Percentiles rank a stretch among this genome's conserved stretches.
Evolutionary conservation across 2,888 invertebrate species (phyloP).

Genomic region (Erebia aethiops): DNA sequence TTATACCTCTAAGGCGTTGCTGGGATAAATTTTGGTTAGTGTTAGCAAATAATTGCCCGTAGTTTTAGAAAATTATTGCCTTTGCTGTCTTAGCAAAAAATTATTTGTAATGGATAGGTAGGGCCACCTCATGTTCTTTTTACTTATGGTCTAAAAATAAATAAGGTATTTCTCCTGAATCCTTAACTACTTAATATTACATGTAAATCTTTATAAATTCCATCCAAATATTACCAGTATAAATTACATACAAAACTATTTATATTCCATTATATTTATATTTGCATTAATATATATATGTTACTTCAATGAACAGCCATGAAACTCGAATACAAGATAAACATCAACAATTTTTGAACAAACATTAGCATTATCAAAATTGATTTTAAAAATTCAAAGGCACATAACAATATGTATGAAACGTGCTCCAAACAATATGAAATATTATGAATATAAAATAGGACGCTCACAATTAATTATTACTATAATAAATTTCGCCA

Average conservation of each 20-base stretch:
- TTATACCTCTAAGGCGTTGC: slow-evolving; percentile 7
- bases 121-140: too few relatives aligned
- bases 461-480: slow-evolving; percentile 63
- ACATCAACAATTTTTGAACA: background rate
- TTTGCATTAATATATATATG: background rate
- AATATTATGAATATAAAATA: slow-evolving; percentile 48
- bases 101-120: background rate
- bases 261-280: too few relatives aligned
- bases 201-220: too few relatives aligned
- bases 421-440: slow-evolving; percentile 60
- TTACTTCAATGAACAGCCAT: background rate
- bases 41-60: background rate
- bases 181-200: too few relatives aligned
- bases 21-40: slow-evolving; percentile 16
- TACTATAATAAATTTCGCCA: slow-evolving; percentile 53
- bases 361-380: background rate
- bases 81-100: background rate
- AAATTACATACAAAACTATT: too few relatives aligned
- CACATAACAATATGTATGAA: slow-evolving; percentile 38
- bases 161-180: too few relatives aligned
- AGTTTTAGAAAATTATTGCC: background rate
- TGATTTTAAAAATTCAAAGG: slow-evolving; percentile 22
- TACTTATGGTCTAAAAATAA: too few relatives aligned
- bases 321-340: background rate
- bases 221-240: too few relatives aligned